A percentile compares a stretch with the other conserved stretches of the same genome.
These are phyloP conservation scores for Helarctos malayanus DNA, from an alignment of 2,797 vertebrate species.

Conservation along the genomic window DNA sequence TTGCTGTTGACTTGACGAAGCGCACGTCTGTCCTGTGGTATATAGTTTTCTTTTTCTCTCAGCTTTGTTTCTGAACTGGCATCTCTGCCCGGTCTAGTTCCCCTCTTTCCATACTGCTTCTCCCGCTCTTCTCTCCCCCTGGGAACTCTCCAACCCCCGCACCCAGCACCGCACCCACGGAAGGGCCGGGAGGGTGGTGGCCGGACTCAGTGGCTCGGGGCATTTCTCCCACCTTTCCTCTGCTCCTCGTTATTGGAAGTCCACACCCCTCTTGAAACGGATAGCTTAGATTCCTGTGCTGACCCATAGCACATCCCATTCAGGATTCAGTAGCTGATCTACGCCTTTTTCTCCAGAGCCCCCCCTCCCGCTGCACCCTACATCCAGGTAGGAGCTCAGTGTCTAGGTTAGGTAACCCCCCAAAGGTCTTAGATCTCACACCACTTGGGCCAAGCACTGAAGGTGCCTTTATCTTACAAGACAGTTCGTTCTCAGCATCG, in stretches of 20 bases:
- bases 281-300: not conserved
- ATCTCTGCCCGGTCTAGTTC: too few relatives aligned
- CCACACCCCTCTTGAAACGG: not conserved
- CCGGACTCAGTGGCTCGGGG: accelerated
- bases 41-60: not conserved
- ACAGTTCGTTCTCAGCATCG: not conserved
- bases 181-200: accelerated
- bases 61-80: not conserved
- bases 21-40: not conserved
- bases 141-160: not conserved
- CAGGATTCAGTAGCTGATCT: not conserved
- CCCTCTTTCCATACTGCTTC: accelerated
- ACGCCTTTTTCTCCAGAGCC: not conserved
- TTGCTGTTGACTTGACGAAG: accelerated
- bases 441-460: not conserved
- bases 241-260: not conserved
- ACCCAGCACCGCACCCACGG: too few relatives aligned
- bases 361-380: not conserved
- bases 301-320: slow-evolving; percentile 18
- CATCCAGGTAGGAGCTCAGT: not conserved
- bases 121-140: not conserved
- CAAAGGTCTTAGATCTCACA: not conserved
- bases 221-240: not conserved
- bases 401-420: not conserved
- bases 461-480: not conserved